Conservation (phyloP, 2,888 invertebrate species). For the Gerris lacustris region DNA sequence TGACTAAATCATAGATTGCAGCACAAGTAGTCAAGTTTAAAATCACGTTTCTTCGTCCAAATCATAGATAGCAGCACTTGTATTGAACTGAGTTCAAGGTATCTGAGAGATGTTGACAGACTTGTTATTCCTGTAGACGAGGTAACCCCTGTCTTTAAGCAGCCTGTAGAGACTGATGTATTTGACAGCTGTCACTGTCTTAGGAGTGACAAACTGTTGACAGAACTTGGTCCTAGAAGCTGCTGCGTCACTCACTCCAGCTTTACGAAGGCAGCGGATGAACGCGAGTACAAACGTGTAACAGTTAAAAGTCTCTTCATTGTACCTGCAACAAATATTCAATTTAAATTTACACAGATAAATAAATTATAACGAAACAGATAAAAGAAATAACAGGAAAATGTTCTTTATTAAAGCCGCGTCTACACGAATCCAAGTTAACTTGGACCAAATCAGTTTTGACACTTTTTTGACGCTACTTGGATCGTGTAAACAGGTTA, state of each 20-base stretch:
- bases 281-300: constrained; percentile 76
- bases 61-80: too few relatives aligned
- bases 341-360: neutral
- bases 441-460: too few relatives aligned
- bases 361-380: neutral
- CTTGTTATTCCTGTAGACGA: constrained; percentile 20
- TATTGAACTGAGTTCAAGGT: too few relatives aligned
- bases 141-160: constrained; percentile 39
- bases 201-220: constrained; percentile 65
- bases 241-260: constrained; percentile 56
- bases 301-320: constrained; percentile 68
- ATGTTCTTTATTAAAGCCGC: too few relatives aligned
- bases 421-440: too few relatives aligned
- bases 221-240: constrained; percentile 58
- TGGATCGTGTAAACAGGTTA: too few relatives aligned
- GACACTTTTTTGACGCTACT: too few relatives aligned
- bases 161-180: constrained; percentile 71
- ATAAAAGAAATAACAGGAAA: neutral
- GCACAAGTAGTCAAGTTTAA: too few relatives aligned
- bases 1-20: too few relatives aligned
- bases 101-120: neutral
- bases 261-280: constrained; percentile 57
- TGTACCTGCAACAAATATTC: constrained; percentile 43
- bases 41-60: too few relatives aligned
- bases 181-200: constrained; percentile 69